A percentile compares a stretch with the other conserved stretches of the same genome.
phyloP scores from a whole-genome alignment of 2,888 invertebrate genomes.

The Cerastis leucographa region DNA sequence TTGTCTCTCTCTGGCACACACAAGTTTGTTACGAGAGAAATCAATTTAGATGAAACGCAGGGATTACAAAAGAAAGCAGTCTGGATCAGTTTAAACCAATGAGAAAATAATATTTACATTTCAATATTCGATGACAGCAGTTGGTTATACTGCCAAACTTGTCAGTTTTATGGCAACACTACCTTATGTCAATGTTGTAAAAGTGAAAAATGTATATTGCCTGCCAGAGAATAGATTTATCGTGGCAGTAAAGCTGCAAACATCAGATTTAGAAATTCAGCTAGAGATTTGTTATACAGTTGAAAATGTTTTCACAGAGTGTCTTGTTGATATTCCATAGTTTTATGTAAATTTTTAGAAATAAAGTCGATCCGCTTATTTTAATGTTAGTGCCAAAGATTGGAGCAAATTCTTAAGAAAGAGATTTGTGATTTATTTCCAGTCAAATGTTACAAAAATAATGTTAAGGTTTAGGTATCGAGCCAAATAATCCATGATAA shows the following conservation, averaged over 20 bases:
- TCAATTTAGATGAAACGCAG: neutral
- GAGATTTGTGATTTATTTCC: neutral
- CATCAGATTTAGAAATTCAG: conserved; percentile 76
- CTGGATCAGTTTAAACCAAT: conserved; percentile 1
- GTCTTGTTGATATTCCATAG: conserved; percentile 42
- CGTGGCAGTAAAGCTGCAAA: conserved; percentile 76
- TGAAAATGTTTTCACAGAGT: conserved; percentile 62
- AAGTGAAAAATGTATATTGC: conserved; percentile 81
- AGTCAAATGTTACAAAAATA: neutral
- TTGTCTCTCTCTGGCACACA: too few relatives aligned
- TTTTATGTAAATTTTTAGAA: conserved; percentile 11
- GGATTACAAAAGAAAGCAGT: neutral
- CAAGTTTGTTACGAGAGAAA: neutral
- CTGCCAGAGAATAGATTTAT: conserved; percentile 80
- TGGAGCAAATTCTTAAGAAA: too few relatives aligned
- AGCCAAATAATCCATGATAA: too few relatives aligned
- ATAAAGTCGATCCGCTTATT: neutral
- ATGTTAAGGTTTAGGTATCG: neutral
- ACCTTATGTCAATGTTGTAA: conserved; percentile 73
- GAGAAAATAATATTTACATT: conserved; percentile 26
- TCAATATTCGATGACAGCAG: conserved; percentile 53
- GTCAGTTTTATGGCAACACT: conserved; percentile 54
- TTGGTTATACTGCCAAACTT: conserved; percentile 44
- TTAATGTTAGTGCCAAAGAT: neutral
- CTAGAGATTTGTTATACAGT: conserved; percentile 72